Evolutionary conservation across 2,113 vertebrate species (phyloP).

Genomic region (Pseudorhombus dupliciocellatus): DNA sequence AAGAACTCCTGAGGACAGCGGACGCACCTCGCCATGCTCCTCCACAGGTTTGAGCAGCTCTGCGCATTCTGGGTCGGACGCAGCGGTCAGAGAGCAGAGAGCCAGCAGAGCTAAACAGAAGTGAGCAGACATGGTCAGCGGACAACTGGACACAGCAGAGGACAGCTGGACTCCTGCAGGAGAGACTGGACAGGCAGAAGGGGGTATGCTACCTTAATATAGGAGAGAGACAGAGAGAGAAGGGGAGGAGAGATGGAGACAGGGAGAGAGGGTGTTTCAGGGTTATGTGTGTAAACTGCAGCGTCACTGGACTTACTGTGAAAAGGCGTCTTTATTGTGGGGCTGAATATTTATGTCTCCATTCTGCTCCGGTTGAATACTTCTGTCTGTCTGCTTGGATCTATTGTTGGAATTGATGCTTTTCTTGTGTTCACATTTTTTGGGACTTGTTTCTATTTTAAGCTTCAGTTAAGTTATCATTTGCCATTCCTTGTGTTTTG

Average conservation of each 20-base stretch:
- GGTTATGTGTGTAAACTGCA: too few relatives aligned
- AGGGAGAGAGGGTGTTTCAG: not conserved
- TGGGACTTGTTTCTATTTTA: too few relatives aligned
- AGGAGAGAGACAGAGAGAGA: not conserved
- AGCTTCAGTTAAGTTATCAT: too few relatives aligned
- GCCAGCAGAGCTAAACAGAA: conserved; percentile 43
- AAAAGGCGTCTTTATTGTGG: not conserved
- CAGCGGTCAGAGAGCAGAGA: conserved; percentile 47
- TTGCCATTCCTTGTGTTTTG: too few relatives aligned
- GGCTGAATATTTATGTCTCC: not conserved
- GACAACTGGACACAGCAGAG: not conserved
- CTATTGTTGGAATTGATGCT: too few relatives aligned
- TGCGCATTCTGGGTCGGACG: conserved; percentile 35
- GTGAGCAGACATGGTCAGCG: conserved; percentile 39
- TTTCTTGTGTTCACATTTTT: too few relatives aligned
- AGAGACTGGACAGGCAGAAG: not conserved
- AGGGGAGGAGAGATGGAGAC: not conserved
- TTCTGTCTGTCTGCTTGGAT: too few relatives aligned
- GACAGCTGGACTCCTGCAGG: conserved; percentile 7
- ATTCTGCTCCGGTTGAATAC: too few relatives aligned
- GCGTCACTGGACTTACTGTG: not conserved
- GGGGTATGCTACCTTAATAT: not conserved
- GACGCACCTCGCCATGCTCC: conserved; percentile 37
- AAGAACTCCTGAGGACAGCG: not conserved
- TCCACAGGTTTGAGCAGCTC: conserved; percentile 47